Base-by-base conservation (phyloP, 2,113 vertebrate genomes). In the Neolamprologus fasciatus region DNA sequence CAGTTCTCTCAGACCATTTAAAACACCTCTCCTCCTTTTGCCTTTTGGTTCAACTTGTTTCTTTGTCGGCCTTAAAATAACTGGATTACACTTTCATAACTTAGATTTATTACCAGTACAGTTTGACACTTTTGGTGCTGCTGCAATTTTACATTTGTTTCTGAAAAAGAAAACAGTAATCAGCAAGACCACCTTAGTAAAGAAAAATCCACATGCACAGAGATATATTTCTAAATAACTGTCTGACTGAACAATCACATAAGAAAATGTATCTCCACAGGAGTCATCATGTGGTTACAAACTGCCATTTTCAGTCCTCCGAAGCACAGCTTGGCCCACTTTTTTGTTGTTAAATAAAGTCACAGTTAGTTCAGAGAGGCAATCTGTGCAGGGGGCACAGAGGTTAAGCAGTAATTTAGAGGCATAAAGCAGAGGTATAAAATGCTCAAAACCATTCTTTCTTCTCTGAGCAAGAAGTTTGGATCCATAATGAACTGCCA, bases 341-440 rank as follows among this genome's bases (percentile, higher is more conserved):
- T 13, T 78, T 80, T 76, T 58, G 80, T 33, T 79, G 73, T 80
- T 83, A 81, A 82, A 31, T 58, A 35, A 53, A 78, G 45, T 79
- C 55, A 37, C 13, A 31, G 80, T 66, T 19, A 83, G 86, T 84
- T 84, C 80, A 90, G 71, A 90, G 19, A 91, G 66, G 47, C 80
- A 89, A 87, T 91, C 84, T 89, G 88, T 42, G 51, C 63, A 8
- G 55, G 57, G 58, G 55, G 9, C 83, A 28, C 7, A 33, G 81
- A 89, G 89, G 87, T 90, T 81, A 89, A 94, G 83, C 85, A 90
- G 92, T 84, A 80, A 92, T 88, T 90, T 81, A 87, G 63, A 23
- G 26, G 66, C 81, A 88, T 81, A 89, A 93, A 89, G 89, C 68
- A 88, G 68, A 91, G 86, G 81, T 51, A 76, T 88, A 71, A 45